phyloP scores from a whole-genome alignment of 2,888 invertebrate genomes.

The Cheilosia variabilis region DNA sequence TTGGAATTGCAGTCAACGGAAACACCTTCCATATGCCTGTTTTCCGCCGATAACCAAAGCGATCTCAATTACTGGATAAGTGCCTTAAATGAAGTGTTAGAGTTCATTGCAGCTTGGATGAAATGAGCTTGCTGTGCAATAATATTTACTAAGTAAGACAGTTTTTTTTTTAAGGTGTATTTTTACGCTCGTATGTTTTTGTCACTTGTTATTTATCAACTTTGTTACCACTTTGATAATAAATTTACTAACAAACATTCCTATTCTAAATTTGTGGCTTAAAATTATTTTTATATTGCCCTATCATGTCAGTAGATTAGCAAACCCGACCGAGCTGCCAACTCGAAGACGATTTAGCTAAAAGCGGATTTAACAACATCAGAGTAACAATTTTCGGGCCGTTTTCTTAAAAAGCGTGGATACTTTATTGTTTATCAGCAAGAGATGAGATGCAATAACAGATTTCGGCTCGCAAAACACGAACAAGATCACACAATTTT shows the following conservation, averaged over 20 bases:
- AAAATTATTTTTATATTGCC: neutral
- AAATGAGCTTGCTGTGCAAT: slow-evolving; percentile 60
- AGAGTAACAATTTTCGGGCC: too few species aligned
- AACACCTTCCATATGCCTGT: slow-evolving; percentile 77
- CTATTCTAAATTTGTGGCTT: slow-evolving; percentile 1
- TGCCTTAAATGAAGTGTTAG: slow-evolving; percentile 83
- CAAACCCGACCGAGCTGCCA: too few species aligned
- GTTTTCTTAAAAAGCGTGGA: too few species aligned
- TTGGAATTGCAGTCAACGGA: slow-evolving; percentile 79
- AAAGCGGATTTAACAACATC: too few species aligned
- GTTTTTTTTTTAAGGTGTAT: slow-evolving; percentile 46
- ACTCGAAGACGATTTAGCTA: too few species aligned
- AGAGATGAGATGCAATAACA: too few species aligned
- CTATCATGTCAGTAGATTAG: too few species aligned
- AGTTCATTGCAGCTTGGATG: slow-evolving; percentile 84
- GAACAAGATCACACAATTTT: too few species aligned
- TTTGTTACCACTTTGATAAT: slow-evolving; percentile 59
- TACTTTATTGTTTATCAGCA: too few species aligned
- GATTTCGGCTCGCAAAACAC: too few species aligned
- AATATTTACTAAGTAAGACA: slow-evolving; percentile 44
- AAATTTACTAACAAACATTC: slow-evolving; percentile 56
- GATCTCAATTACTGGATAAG: slow-evolving; percentile 84
- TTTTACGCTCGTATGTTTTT: slow-evolving; percentile 54
- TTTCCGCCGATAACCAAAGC: slow-evolving; percentile 84
- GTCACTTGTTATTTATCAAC: slow-evolving; percentile 63